Evolutionary conservation across 1,140 invertebrate species (phyloP).

Genomic region (Plutomurus gul): DNA sequence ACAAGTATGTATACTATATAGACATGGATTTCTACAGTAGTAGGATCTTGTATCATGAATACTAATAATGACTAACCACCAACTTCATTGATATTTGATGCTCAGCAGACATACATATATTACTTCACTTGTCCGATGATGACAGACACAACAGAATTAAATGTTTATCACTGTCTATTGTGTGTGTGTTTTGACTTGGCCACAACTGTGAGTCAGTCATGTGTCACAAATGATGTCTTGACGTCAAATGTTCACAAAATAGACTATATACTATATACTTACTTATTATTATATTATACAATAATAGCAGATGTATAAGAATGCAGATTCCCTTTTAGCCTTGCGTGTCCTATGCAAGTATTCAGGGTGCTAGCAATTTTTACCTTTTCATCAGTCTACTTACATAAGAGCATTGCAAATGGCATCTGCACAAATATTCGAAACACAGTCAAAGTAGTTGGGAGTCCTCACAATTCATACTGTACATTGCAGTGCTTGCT

Average conservation of each 20-base stretch:
- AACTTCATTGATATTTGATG: neutral
- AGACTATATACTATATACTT: neutral
- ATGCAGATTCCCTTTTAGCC: too few species aligned
- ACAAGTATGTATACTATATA: too few species aligned
- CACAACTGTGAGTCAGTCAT: neutral
- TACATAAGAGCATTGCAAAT: too few species aligned
- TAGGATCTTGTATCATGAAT: too few species aligned
- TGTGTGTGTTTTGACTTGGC: constrained; percentile 3
- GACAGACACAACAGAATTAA: neutral
- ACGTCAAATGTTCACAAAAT: neutral
- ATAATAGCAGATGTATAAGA: neutral
- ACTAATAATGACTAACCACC: neutral
- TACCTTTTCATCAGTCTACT: too few species aligned
- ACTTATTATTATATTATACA: neutral
- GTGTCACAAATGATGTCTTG: neutral
- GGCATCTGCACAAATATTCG: too few species aligned
- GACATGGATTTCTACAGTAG: too few species aligned
- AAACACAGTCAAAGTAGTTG: too few species aligned
- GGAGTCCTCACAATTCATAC: too few species aligned
- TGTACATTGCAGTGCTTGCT: too few species aligned
- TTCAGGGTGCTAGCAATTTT: too few species aligned
- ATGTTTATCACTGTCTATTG: neutral
- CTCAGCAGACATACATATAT: neutral
- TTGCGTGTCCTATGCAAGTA: too few species aligned
- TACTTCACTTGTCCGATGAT: neutral